Evolutionary conservation across 2,113 vertebrate genomes (phyloP), one percentile per base, ranked within the genome.

Genomic region (Prolemur simus): DNA sequence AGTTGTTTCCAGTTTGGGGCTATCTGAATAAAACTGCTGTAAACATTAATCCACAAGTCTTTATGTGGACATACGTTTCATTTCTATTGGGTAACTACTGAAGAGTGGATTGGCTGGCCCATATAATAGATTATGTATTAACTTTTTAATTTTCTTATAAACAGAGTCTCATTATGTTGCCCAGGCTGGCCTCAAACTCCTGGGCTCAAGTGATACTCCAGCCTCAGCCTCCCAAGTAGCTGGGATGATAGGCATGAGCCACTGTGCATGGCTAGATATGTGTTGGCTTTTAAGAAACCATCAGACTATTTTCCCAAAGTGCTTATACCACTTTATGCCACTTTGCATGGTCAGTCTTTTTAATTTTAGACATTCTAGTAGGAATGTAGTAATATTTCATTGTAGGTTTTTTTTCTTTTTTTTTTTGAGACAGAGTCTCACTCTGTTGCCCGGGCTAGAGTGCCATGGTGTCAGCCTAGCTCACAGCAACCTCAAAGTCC

Each of bases 271-370:
- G 68, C 68, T 47, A 49, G 17, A 18, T 77, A 49, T 77, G 29
- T 77, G 45, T 77, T 77, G 29, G n/a, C 64, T 94, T 81, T 88
- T 85, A 84, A 88, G 71, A 89, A 77, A 52, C 76, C 66, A 32
- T 49, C 81, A 64, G 32, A 54, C 32, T 80, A 3, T 71, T 87
- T 81, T 73, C 52, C 58, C 92, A 64, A 76, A 92, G 42, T 68
- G 45, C 3, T 81, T 86, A 37, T 69, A 56, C n/a, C 66, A 66
- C 29, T 80, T 81, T 86, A 37, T 69, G 47, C n/a, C 66, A 66
- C 29, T 80, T 89, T 69, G 9, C 18, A 39, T 63, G 49, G 42
- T 39, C 39, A 89, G 10, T 76, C 60, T 64, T 45, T 83, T 87
- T 66, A 66, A 39, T 82, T 86, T 69, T 68, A 94, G 68, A 68